phyloP scores from a whole-genome alignment of 2,888 invertebrate species.

The Mesorhabditis belari region DNA sequence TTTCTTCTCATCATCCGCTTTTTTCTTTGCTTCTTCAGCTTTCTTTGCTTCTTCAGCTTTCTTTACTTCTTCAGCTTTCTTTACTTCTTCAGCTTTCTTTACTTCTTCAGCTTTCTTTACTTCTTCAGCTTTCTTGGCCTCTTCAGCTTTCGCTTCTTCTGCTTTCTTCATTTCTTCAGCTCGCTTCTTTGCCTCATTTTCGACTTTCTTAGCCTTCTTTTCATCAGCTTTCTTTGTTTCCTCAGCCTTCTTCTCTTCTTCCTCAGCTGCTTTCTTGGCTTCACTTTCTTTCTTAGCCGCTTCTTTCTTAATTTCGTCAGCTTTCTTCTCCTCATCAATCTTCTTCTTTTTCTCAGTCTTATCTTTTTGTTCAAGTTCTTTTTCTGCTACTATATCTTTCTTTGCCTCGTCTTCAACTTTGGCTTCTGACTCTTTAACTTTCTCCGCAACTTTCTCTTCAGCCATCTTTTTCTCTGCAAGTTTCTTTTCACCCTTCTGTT shows the following conservation, averaged over 20 bases:
- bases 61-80: conserved; percentile 3
- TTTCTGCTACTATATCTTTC: background rate
- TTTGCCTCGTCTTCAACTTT: background rate
- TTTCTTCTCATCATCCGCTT: conserved; percentile 3
- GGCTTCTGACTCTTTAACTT: conserved; percentile 1
- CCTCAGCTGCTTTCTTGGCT: conserved; percentile 1
- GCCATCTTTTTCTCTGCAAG: background rate
- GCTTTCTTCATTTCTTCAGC: conserved; percentile 11
- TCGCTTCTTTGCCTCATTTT: conserved; percentile 7
- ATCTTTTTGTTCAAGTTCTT: background rate
- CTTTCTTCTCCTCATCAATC: conserved; percentile 1
- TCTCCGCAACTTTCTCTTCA: background rate
- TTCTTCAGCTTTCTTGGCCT: background rate
- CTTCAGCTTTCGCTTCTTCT: background rate
- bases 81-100: background rate
- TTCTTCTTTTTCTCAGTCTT: conserved; percentile 1
- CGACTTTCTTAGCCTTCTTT: conserved; percentile 2
- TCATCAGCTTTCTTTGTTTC: background rate
- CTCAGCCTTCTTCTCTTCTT: conserved; percentile 2
- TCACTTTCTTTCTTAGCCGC: background rate
- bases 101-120: background rate
- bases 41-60: conserved; percentile 1
- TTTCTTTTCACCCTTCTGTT: background rate
- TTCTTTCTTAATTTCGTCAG: background rate
- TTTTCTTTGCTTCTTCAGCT: background rate